A percentile compares a stretch with the other conserved stretches of the same genome.
Conservation (phyloP, 2,113 vertebrate species). For the Hemicordylus capensis region DNA sequence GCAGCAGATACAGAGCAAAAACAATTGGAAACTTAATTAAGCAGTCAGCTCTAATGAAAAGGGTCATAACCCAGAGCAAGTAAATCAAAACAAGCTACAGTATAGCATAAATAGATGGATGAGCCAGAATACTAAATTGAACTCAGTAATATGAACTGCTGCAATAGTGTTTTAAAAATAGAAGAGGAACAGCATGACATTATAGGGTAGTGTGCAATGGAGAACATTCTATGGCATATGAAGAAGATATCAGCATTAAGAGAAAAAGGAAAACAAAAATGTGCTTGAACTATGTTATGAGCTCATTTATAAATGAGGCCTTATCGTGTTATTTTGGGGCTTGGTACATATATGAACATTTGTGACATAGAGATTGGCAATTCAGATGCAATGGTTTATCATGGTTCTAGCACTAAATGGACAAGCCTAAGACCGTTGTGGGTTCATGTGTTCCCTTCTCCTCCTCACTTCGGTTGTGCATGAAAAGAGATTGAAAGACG, state of each 20-base stretch:
- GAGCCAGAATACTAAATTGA: neutral
- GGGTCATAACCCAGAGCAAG: neutral
- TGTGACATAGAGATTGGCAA: neutral
- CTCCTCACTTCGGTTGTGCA: too few relatives aligned
- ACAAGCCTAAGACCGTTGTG: too few relatives aligned
- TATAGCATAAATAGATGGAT: neutral
- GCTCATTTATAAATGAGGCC: neutral
- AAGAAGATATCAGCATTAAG: neutral
- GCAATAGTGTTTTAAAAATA: slow-evolving; percentile 28
- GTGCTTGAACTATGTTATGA: neutral
- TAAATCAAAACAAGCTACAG: slow-evolving; percentile 8
- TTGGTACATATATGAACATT: neutral
- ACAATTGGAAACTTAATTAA: slow-evolving; percentile 23
- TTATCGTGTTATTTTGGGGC: neutral
- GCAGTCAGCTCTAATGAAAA: neutral
- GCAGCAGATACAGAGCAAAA: neutral
- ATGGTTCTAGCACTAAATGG: too few relatives aligned
- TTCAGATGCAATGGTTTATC: too few relatives aligned
- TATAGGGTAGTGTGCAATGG: neutral
- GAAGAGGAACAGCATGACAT: neutral
- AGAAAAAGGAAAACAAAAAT: neutral
- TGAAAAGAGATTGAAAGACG: too few relatives aligned
- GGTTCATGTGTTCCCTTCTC: too few relatives aligned
- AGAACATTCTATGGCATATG: neutral
- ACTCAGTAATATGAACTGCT: neutral